Base-by-base conservation (phyloP, 1,140 invertebrate species). In the Drosophila parabipectinata region DNA sequence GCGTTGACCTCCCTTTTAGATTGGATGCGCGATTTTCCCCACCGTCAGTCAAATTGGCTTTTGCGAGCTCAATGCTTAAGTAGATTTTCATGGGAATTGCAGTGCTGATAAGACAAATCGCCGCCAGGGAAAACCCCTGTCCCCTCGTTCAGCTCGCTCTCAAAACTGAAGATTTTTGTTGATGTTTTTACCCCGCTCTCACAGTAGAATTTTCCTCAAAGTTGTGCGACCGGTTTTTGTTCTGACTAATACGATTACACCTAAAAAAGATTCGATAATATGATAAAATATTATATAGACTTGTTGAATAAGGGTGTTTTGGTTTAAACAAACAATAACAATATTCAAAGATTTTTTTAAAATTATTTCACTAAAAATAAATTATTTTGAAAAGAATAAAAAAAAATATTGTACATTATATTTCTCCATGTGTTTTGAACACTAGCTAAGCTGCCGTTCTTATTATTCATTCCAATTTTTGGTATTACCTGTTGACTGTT, bases 1-100 rank as follows among this genome's bases (percentile, higher is more conserved):
- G 30, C 61, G 63, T 45, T 72, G 79, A 76, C 72, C 80, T 57
- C 47, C n/a, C 28, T 21, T 12, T 30, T 26, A 54, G 68, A 73
- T 68, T 57, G 45, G 7, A 47, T n/a, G 41, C 54, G 37, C 52
- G 79, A 63, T 82, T 73, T 66, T 58, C 44, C 52, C 44, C 9
- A 47, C 30, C 21, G 24, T 39, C 41, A 18, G 41, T n/a, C 14
- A 14, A 44, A 44, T 47, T 9, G 18, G 44, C 44, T 47, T 67
- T 28, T 56, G 14, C 15, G 30, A 47, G 47, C 47, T 28, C 50
- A 58, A 26, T 57, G 50, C n/a, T 60, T 48, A 39, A 56, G 45
- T 44, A 1, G 53, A 48, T 34, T 57, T 34, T 44, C 47, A 58
- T 54, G 72, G 52, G 48, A 53, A 66, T 74, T 74, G 72, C 71